A percentile compares a stretch with the other conserved stretches of the same genome.
These are phyloP conservation scores for Dolichopus griseipennis DNA, from an alignment of 2,888 invertebrate species.

Conservation along the genomic window DNA sequence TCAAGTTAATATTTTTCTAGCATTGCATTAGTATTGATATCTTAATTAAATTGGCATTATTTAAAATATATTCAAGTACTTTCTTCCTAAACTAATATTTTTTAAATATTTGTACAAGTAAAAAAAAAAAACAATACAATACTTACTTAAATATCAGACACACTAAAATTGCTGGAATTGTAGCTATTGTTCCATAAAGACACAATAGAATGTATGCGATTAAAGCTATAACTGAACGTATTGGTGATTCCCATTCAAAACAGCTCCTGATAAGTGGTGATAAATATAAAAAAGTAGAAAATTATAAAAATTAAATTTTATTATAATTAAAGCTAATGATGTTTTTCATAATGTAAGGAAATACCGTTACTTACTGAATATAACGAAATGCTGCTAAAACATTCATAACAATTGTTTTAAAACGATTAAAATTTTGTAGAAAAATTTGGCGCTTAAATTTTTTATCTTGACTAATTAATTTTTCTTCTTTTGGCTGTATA, in stretches of 20 bases:
- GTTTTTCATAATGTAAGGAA: too few relatives aligned
- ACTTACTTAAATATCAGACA: constrained; percentile 61
- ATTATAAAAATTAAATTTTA: neutral
- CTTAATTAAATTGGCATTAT: too few relatives aligned
- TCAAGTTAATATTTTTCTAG: too few relatives aligned
- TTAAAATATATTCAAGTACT: too few relatives aligned
- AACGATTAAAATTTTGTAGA: constrained; percentile 83
- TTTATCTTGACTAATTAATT: constrained; percentile 87
- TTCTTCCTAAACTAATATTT: too few relatives aligned
- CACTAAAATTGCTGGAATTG: constrained; percentile 77
- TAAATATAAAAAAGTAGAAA: neutral
- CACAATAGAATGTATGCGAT: constrained; percentile 78
- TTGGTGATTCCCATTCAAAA: constrained; percentile 92
- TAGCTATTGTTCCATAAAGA: constrained; percentile 92
- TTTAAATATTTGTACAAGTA: neutral
- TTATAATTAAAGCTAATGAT: too few relatives aligned
- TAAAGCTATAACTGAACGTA: constrained; percentile 75
- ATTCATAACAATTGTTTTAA: constrained; percentile 81
- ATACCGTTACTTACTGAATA: constrained; percentile 61
- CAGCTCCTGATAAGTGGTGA: constrained; percentile 61
- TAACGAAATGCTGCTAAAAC: constrained; percentile 84
- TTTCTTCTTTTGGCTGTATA: constrained; percentile 89
- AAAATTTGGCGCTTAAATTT: constrained; percentile 94
- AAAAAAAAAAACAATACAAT: neutral
- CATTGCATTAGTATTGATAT: too few relatives aligned